Conservation (phyloP, 2,888 invertebrate species). For the Sphecodes monilicornis region DNA sequence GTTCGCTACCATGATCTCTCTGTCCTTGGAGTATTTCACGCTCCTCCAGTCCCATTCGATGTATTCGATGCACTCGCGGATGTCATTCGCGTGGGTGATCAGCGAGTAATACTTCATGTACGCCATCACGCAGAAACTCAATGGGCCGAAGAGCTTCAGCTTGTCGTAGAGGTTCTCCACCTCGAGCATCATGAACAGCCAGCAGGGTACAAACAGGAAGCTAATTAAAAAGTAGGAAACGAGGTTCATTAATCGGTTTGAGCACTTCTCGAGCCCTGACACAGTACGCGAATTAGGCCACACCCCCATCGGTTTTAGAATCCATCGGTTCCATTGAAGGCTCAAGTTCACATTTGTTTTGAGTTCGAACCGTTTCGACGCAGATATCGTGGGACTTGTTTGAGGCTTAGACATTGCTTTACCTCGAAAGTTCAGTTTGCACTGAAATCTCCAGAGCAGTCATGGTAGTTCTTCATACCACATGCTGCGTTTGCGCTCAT, state of each 20-base stretch:
- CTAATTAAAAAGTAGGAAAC: slow-evolving; percentile 62
- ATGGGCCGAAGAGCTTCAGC: slow-evolving; percentile 71
- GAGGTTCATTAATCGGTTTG: neutral
- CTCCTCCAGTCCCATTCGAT: slow-evolving; percentile 73
- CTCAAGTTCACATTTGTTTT: slow-evolving; percentile 58
- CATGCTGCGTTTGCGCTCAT: slow-evolving; percentile 22
- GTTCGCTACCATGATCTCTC: slow-evolving; percentile 68
- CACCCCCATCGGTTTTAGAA: slow-evolving; percentile 65
- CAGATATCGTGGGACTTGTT: no score
- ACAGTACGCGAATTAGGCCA: slow-evolving; percentile 61
- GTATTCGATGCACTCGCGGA: slow-evolving; percentile 67
- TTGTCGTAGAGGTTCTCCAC: slow-evolving; percentile 58
- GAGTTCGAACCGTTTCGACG: neutral
- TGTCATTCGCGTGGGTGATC: slow-evolving; percentile 58
- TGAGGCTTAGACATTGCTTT: slow-evolving; percentile 1
- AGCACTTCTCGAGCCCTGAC: neutral
- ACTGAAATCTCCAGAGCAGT: neutral
- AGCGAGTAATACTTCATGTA: slow-evolving; percentile 71
- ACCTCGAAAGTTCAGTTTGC: neutral
- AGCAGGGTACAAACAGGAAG: slow-evolving; percentile 70
- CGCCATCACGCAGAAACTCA: slow-evolving; percentile 74
- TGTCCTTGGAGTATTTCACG: slow-evolving; percentile 50
- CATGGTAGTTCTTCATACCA: neutral
- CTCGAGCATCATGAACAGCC: slow-evolving; percentile 63
- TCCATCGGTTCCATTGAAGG: slow-evolving; percentile 64